phyloP scores from a whole-genome alignment of 2,113 vertebrate species.

The Petrocephalus microphthalmus region DNA sequence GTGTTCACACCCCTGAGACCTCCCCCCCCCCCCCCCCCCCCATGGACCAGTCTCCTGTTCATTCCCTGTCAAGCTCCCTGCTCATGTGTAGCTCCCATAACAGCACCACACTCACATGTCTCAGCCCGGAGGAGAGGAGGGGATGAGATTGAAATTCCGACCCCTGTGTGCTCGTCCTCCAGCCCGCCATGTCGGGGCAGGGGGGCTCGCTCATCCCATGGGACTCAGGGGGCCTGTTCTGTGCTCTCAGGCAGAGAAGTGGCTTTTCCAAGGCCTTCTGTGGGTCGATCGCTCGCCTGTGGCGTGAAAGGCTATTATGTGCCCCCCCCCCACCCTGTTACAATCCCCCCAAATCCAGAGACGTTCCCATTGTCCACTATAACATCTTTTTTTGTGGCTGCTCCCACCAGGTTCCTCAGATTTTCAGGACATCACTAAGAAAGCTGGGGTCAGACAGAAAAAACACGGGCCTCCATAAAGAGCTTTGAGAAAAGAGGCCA shows the following conservation, averaged over 20 bases:
- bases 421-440: not conserved
- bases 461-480: not conserved
- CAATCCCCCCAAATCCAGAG: not conserved
- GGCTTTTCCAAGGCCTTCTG: constrained; percentile 17
- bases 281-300: constrained; percentile 6
- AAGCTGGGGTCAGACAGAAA: not conserved
- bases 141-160: not conserved
- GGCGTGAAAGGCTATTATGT: constrained; percentile 5
- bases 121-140: not conserved
- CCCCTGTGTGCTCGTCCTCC: not conserved
- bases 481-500: not conserved
- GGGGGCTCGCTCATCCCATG: not conserved
- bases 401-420: constrained; percentile 4
- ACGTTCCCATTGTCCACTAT: constrained; percentile 1
- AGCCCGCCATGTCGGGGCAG: not conserved
- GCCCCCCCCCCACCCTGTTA: not conserved
- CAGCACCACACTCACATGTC: not conserved
- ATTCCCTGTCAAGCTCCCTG: not conserved
- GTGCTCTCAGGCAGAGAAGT: constrained; percentile 13
- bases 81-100: not conserved
- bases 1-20: not conserved
- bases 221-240: not conserved
- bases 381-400: not conserved
- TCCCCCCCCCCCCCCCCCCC: not conserved
- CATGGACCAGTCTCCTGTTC: not conserved